These are phyloP conservation scores for Castor canadensis DNA, from an alignment of 2,113 vertebrate genomes.

Conservation along the genomic window DNA sequence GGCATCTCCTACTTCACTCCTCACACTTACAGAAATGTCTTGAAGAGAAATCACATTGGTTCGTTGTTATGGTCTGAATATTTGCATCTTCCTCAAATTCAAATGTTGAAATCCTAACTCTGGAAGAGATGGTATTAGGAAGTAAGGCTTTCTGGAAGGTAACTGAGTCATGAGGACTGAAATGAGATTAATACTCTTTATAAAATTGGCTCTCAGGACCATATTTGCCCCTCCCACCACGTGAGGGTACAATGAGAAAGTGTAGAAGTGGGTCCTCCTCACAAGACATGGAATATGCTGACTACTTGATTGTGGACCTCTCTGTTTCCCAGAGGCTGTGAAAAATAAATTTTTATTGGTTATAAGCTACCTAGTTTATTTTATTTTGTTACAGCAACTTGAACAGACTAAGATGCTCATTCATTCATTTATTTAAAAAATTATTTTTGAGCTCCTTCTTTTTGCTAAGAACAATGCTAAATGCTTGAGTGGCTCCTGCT, in stretches of 20 bases:
- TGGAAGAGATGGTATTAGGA: neutral
- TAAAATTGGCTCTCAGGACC: neutral
- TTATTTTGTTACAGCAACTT: neutral
- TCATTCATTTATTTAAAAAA: slow-evolving; percentile 15
- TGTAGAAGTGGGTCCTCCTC: neutral
- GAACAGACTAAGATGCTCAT: neutral
- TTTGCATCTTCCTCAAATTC: neutral
- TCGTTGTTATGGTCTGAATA: neutral
- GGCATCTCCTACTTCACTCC: too few relatives aligned
- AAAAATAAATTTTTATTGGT: neutral
- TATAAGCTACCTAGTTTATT: neutral
- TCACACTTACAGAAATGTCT: neutral
- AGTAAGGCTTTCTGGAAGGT: neutral
- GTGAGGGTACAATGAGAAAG: neutral
- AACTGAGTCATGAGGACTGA: neutral
- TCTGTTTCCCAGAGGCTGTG: neutral
- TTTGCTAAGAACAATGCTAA: neutral
- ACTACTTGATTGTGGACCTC: neutral
- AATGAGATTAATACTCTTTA: neutral
- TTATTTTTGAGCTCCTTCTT: neutral
- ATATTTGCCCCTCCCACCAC: neutral
- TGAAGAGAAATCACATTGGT: neutral
- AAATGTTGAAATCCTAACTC: neutral
- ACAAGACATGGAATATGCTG: neutral
- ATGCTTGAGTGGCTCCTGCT: neutral